Base-by-base conservation (phyloP, 2,888 invertebrate genomes). In the Pantelozetes paolii region DNA sequence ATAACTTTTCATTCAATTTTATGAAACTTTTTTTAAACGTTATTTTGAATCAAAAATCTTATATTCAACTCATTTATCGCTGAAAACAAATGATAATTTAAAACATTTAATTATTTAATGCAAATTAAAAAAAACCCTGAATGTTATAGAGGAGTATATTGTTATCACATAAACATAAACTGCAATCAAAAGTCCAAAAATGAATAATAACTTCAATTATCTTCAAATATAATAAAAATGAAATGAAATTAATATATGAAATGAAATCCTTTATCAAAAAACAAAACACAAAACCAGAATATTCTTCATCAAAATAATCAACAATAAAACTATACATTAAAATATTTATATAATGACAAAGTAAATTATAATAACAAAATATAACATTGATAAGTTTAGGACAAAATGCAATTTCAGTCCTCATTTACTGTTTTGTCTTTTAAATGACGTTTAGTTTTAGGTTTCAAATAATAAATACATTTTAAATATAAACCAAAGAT, bases 71-170 rank as follows among this genome's bases (percentile, higher is more conserved):
- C 36, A 8, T 36, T 8, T 36, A 36, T 54, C 9, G 3, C 3
- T 9, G 5, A 23, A 11, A 54, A 54, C 23, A 54, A 54, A 54
- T 54, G 54, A 54, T 54, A 26, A 54, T 54, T 54, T 54, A 6
- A 54, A 54, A 54, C 54, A 54, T 54, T 54, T 23, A 54, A 54
- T 23, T 54, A 54, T 54, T 54, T 54, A 54, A 54, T 54, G 54
- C 23, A 54, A 54, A 54, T 54, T 54, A 45, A 45, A 45, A 45
- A 6, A 45, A 18, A 45, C n/a, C n/a, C n/a, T n/a, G n/a, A n/a
- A n/a, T n/a, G n/a, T n/a, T n/a, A n/a, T n/a, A n/a, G n/a, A n/a
- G n/a, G n/a, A n/a, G n/a, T n/a, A n/a, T n/a, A n/a, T n/a, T n/a
- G n/a, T n/a, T n/a, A n/a, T n/a, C n/a, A n/a, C n/a, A 18, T 45